Evolutionary conservation across 2,797 vertebrate species (phyloP).

Genomic region (Myiotriccus ornatus): DNA sequence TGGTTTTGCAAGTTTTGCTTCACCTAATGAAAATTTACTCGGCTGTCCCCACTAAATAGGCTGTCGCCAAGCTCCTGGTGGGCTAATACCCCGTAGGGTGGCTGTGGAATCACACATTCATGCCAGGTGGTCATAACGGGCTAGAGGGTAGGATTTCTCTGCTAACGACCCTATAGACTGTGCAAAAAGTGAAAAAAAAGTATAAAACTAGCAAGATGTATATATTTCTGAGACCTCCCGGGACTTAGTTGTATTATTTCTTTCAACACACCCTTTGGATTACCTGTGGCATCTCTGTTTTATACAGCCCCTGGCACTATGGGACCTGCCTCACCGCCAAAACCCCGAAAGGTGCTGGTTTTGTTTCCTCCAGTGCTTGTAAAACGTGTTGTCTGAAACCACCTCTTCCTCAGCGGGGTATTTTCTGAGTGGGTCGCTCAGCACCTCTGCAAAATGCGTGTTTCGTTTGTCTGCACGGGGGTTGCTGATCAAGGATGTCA

Average conservation of each 20-base stretch:
- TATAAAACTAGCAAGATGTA: background rate
- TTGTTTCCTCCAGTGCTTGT: background rate
- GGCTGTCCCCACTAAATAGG: background rate
- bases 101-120: rapidly evolving
- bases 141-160: background rate
- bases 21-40: background rate
- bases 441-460: background rate
- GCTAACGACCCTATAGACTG: background rate
- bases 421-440: background rate
- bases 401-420: background rate
- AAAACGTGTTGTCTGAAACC: background rate
- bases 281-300: background rate
- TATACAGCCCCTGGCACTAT: background rate
- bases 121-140: background rate
- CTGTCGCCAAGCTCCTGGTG: conserved; percentile 4
- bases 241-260: background rate
- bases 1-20: background rate
- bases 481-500: conserved; percentile 81
- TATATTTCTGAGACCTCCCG: rapidly evolving
- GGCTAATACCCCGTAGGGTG: rapidly evolving
- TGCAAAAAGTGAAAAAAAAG: background rate
- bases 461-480: background rate
- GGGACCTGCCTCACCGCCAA: background rate
- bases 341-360: background rate
- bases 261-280: background rate